Conservation (phyloP, 1,140 invertebrate genomes). For the Aplysia californica region DNA sequence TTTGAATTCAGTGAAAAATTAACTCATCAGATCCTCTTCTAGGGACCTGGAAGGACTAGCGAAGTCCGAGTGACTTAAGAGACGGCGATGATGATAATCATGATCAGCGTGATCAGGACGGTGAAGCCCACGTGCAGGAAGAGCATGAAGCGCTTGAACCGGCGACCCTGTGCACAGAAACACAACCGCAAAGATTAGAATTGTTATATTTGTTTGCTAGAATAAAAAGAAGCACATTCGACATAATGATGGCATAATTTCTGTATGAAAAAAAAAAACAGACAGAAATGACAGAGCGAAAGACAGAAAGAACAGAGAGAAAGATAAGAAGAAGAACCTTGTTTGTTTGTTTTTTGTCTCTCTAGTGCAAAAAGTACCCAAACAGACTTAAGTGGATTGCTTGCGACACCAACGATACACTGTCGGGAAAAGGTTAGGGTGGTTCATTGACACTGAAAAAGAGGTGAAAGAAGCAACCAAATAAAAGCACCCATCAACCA, state of each 20-base stretch:
- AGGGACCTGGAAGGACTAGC: no score
- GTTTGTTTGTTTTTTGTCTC: not conserved
- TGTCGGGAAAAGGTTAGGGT: no score
- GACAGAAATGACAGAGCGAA: not conserved
- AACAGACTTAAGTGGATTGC: no score
- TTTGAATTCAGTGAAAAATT: no score
- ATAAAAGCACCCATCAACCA: not conserved
- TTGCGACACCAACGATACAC: no score
- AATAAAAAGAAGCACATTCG: no score
- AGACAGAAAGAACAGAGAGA: not conserved
- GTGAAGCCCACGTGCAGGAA: slow-evolving; percentile 57
- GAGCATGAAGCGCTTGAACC: slow-evolving; percentile 59
- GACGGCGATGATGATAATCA: slow-evolving; percentile 57
- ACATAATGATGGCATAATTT: no score
- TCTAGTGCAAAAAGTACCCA: not conserved
- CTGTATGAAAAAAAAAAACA: not conserved
- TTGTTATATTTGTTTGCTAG: not conserved
- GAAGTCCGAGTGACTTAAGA: slow-evolving; percentile 45
- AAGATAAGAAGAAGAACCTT: not conserved
- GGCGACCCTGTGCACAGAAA: slow-evolving; percentile 50
- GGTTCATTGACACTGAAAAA: no score
- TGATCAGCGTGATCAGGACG: slow-evolving; percentile 54
- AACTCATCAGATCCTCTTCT: no score
- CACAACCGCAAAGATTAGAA: not conserved
- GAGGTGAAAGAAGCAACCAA: not conserved